Percentiles rank a stretch among this genome's conserved stretches.
phyloP scores from a whole-genome alignment of 2,888 invertebrate species.

The Drosophila peninsularis region DNA sequence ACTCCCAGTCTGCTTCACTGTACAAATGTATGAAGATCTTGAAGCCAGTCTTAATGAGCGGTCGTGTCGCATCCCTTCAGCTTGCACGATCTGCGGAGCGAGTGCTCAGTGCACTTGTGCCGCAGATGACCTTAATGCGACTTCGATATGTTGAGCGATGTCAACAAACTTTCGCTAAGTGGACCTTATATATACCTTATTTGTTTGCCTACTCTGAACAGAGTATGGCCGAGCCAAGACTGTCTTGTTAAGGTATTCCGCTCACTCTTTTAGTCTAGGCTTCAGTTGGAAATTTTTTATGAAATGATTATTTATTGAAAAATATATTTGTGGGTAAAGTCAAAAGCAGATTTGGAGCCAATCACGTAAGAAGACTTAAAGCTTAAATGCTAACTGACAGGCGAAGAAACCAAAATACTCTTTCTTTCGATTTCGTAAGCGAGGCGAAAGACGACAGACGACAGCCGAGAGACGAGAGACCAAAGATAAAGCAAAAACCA shows the following conservation, averaged over 20 bases:
- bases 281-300: neutral
- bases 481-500: slow-evolving; percentile 13
- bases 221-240: neutral
- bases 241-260: too few species aligned
- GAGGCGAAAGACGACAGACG: neutral
- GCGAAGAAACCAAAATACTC: slow-evolving; percentile 3
- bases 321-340: too few species aligned
- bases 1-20: neutral
- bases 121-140: slow-evolving; percentile 3
- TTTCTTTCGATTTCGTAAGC: slow-evolving; percentile 1
- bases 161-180: slow-evolving; percentile 1
- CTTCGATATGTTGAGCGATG: neutral
- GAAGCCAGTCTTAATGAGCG: neutral
- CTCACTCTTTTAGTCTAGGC: too few species aligned
- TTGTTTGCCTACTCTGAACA: neutral
- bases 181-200: neutral
- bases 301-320: too few species aligned
- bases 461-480: neutral
- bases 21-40: neutral
- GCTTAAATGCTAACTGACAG: neutral
- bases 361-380: too few species aligned
- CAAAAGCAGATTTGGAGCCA: too few species aligned
- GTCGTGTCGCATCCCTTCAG: neutral
- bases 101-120: neutral
- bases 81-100: neutral